Base-by-base conservation (phyloP, 2,113 vertebrate genomes). In the Agapornis roseicollis region DNA sequence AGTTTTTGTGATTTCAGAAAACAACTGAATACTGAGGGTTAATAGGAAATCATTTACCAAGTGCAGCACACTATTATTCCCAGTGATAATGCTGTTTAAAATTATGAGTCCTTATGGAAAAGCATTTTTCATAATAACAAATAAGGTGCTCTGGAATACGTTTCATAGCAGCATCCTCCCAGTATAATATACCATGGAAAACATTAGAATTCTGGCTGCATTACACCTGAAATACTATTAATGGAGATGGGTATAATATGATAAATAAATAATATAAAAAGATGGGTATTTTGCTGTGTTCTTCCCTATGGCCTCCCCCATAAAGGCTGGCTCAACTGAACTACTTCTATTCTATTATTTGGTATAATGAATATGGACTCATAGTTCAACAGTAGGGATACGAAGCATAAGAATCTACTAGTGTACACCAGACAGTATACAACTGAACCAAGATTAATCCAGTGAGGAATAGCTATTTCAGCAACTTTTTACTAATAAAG, bases 31-130 rank as follows among this genome's bases (percentile, higher is more conserved):
- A 20, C 17, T 17, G 53, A 69, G 39, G 16, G 29, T 53, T 85
- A 89, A 77, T 10, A 50, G 27, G 29, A 64, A 89, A 86, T 65
- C 0, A 55, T 64, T 86, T 60, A 68, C 49, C 42, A 82, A 22
- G 33, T 55, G 28, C 0, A 1, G 52, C 0, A 0, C 28, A 10
- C 71, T 58, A 24, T 61, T 69, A 46, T n/a, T 80, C 58, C 70
- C 10, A 7, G 58, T 24, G 56, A 58, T 22, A 46, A 49, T 37
- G 39, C 15, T 85, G 79, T 88, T 74, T 52, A 41, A 84, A 92
- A 74, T 77, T 22, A 81, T 55, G 11, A 15, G 29, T 90, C 80
- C 29, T 92, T 55, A 66, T 6, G 46, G 83, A 63, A 82, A 80
- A 82, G 19, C 31, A 33, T 74, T 66, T 89, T 44, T 49, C n/a